Evolutionary conservation across 2,888 invertebrate genomes (phyloP), one percentile per base, ranked within the genome.

Genomic region (Oxystoma pomonae): DNA sequence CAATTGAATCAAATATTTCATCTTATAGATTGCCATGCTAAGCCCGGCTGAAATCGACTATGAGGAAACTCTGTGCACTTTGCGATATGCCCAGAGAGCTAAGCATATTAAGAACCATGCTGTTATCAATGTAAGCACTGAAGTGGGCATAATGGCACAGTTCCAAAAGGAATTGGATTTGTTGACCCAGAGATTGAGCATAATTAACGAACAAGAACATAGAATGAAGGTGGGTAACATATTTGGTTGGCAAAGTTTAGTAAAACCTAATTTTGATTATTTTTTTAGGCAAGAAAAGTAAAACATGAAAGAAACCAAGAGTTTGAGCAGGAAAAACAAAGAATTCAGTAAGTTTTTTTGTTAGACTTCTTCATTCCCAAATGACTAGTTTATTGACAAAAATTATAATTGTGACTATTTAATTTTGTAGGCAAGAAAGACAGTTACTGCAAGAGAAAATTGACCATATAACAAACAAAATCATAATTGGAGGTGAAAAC

Each of bases 401-500:
- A 7, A 12, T 7, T 35, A 7, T 35, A 35, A 35, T 7, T 35
- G 35, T 35, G 35, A 7, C 21, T 61, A 71, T 73, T 68, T 65
- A 7, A 35, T 35, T 35, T 35, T 35, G n/a, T n/a, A 85, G 85
- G 68, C 81, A 82, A 59, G 95, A 95, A 75, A 95, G 96, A 77
- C 90, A 91, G 67, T 88, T 90, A 59, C 78, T 98, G 2, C 86
- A 90, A 64, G 90, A 92, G 65, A 96, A 97, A 76, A 86, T 99
- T 62, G 87, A 90, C 67, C 90, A 91, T 5, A 85, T 99, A 58
- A 96, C 98, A 78, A 94, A 94, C 69, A 98, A 97, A 80, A 86
- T 99, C 19, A 94, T 98, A 0, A 98, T 98, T 0, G 99, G 99
- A 0, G 99, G 99, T 0, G 98, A 98, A 82, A 99, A 99, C 82